These are phyloP conservation scores for Eueremaeus valkanovi DNA, from an alignment of 2,888 invertebrate genomes.

Conservation along the genomic window DNA sequence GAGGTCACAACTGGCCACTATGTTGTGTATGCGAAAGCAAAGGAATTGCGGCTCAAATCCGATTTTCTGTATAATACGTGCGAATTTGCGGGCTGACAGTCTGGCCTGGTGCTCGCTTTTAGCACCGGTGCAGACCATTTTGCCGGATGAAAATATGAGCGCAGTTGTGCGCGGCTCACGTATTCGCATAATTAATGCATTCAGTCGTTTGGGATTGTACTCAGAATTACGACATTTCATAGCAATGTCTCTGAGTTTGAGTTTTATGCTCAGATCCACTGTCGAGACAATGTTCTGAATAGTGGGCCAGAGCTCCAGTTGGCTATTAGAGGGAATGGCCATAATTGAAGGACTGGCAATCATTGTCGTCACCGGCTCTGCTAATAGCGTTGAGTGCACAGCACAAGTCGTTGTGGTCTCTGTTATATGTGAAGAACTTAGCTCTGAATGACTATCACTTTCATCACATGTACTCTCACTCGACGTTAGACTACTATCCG, in stretches of 20 bases:
- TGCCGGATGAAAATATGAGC: constrained; percentile 60
- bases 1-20: constrained; percentile 82
- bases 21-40: constrained; percentile 78
- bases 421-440: no score
- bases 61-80: constrained; percentile 59
- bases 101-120: constrained; percentile 59
- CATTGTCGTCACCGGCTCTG: no score
- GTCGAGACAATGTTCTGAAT: constrained; percentile 68
- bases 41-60: constrained; percentile 66
- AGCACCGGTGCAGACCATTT: constrained; percentile 61
- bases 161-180: constrained; percentile 59
- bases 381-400: no score
- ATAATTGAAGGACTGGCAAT: no score
- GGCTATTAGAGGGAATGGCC: no score
- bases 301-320: no score
- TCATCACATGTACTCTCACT: no score
- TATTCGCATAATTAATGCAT: constrained; percentile 61
- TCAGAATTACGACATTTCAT: constrained; percentile 59
- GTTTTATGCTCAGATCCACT: constrained; percentile 56
- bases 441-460: no score
- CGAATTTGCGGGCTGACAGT: constrained; percentile 59
- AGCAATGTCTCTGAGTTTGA: constrained; percentile 59
- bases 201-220: constrained; percentile 60
- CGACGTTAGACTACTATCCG: no score
- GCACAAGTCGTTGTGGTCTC: no score